Base-by-base conservation (phyloP, 2,888 invertebrate genomes). In the Kuschelorhynchus macadamiae region DNA sequence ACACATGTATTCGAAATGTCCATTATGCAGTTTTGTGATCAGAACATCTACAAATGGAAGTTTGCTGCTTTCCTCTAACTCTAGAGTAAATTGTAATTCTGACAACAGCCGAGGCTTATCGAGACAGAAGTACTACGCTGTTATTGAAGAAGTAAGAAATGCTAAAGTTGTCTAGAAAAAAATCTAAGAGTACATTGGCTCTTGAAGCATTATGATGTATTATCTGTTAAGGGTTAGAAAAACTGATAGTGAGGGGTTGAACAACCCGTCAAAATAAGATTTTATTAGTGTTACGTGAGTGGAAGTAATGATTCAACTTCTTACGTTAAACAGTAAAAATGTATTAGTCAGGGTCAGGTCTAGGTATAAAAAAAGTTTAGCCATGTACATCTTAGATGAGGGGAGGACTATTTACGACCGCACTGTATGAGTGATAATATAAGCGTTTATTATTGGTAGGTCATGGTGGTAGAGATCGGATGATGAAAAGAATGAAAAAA, bases 401-500 rank as follows among this genome's bases (percentile, higher is more conserved):
- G n/a, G n/a, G n/a, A n/a, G n/a, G n/a, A n/a, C n/a, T n/a, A n/a
- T n/a, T n/a, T n/a, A n/a, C n/a, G n/a, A n/a, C n/a, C n/a, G n/a
- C n/a, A n/a, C n/a, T n/a, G n/a, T n/a, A n/a, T 52, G 36, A 33
- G 3, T 14, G 16, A 61, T 46, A 36, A 36, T 61, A 41, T 32
- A 2, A 21, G 8, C 25, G 44, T 20, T 41, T 55, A 39, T 55
- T 18, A 41, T 41, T 21, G 53, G 11, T 36, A 61, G 77, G 79
- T 18, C 79, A 80, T 36, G 11, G 36, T 7, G 32, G 32, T 32
- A 32, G 32, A 32, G 9, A 32, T 32, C 32, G 36, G 5, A 36
- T 12, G 11, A 36, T 36, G 36, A 36, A 3, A 36, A 36, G 11
- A 36, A 36, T n/a, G 11, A 36, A 11, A 36, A 36, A 36, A 36